Conservation (phyloP, 2,113 vertebrate species). For the Mastomys coucha region DNA sequence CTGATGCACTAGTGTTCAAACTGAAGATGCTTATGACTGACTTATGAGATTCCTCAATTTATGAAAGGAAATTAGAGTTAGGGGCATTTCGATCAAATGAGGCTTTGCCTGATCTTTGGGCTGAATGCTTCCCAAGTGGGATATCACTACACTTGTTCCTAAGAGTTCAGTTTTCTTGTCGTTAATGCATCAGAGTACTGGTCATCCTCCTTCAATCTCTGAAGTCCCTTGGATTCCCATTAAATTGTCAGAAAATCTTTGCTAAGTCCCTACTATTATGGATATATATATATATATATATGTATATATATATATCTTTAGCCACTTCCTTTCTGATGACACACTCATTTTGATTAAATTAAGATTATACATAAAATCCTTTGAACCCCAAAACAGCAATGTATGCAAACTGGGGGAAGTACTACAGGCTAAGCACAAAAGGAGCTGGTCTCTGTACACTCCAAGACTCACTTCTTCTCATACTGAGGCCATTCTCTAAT, state of each 20-base stretch:
- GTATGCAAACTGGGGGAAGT: background rate
- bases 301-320: no score
- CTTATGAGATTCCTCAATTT: background rate
- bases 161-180: background rate
- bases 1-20: background rate
- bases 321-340: background rate
- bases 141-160: background rate
- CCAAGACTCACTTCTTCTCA: fast-evolving
- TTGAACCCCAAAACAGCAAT: background rate
- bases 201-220: background rate
- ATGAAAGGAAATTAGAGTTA: background rate
- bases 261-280: background rate
- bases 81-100: background rate
- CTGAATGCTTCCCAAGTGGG: background rate
- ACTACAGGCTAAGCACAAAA: background rate
- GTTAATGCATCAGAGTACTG: no score
- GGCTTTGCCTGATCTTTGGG: constrained; percentile 6
- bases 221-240: background rate
- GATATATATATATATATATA: no score
- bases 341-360: background rate
- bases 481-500: background rate
- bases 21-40: background rate
- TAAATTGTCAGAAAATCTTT: background rate
- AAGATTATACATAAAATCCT: background rate
- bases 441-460: background rate